Percentiles rank a stretch among this genome's conserved stretches.
phyloP scores from a whole-genome alignment of 2,797 vertebrate species.

The Anguilla anguilla region DNA sequence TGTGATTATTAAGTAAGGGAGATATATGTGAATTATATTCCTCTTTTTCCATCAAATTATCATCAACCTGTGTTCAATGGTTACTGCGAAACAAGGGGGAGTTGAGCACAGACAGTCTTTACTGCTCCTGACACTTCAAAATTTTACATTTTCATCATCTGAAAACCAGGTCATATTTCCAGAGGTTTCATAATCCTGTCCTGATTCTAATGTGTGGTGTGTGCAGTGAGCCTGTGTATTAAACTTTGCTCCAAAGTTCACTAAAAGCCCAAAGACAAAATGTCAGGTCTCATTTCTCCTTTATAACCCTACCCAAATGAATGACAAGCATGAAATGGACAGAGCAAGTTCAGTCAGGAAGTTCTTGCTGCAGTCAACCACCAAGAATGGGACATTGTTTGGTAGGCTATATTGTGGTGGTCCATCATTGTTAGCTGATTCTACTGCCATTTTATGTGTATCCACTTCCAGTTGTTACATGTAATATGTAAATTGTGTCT shows the following conservation, averaged over 20 bases:
- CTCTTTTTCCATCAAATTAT: constrained; percentile 36
- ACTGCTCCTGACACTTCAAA: constrained; percentile 53
- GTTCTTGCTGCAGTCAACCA: too few relatives aligned
- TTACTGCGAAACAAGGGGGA: constrained; percentile 61
- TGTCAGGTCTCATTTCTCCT: not conserved
- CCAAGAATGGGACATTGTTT: too few relatives aligned
- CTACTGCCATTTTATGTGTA: too few relatives aligned
- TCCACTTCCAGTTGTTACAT: too few relatives aligned
- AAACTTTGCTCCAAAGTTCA: not conserved
- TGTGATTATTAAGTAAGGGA: constrained; percentile 50
- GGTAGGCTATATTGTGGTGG: too few relatives aligned
- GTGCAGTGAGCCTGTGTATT: not conserved
- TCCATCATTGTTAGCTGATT: too few relatives aligned
- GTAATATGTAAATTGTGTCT: too few relatives aligned
- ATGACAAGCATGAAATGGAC: too few relatives aligned
- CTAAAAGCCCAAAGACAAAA: not conserved
- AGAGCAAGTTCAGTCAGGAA: too few relatives aligned
- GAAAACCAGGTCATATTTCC: not conserved
- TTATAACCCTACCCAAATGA: not conserved
- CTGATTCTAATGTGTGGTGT: not conserved
- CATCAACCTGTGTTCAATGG: constrained; percentile 59
- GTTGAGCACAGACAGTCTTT: constrained; percentile 60
- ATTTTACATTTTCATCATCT: not conserved
- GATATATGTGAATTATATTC: constrained; percentile 44
- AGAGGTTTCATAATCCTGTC: not conserved